Evolutionary conservation across 1,140 invertebrate species (phyloP), one percentile per base, ranked within the genome.

Genomic region (Theocolax elegans): DNA sequence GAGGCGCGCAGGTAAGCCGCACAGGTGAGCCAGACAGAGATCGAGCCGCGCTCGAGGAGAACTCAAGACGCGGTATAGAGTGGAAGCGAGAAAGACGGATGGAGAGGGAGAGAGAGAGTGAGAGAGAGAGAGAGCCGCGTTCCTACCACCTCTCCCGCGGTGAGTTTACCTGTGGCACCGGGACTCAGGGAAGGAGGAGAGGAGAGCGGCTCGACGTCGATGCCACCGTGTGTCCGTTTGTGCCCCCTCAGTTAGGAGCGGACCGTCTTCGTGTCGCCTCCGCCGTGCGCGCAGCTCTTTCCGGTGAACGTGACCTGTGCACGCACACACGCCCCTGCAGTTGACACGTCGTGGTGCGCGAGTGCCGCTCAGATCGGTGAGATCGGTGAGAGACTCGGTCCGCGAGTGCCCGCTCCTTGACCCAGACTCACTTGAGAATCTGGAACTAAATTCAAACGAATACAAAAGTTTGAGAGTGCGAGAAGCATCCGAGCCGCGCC

Each of bases 61-160:
- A 74, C 72, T 65, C 65, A 66, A 73, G 75, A 73, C 74, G 76
- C 72, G n/a, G 72, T 77, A 76, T 66, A 71, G 49, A 40, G 56
- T 67, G 51, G 70, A 74, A 71, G 49, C 62, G 48, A 53, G 49
- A 38, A 49, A 44, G 75, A 63, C 71, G 75, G 67, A 72, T 72
- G 74, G 71, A 74, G 72, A 71, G 73, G 68, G 72, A 76, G 73
- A 62, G 72, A 73, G 65, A 74, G 75, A 75, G 68, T 64, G 65
- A 40, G 51, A 54, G 66, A 67, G 67, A 44, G 48, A 68, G 56
- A 56, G 8, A 35, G 19, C 29, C 15, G 25, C 38, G n/a, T 29
- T 19, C 35, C 38, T 68, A 48, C 67, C 67, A 68, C 67, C 58
- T 69, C 67, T 69, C 48, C n/a, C 40, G 10, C n/a, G 2, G 19